Base-by-base conservation (phyloP, 2,113 vertebrate species). In the Felis chaus region DNA sequence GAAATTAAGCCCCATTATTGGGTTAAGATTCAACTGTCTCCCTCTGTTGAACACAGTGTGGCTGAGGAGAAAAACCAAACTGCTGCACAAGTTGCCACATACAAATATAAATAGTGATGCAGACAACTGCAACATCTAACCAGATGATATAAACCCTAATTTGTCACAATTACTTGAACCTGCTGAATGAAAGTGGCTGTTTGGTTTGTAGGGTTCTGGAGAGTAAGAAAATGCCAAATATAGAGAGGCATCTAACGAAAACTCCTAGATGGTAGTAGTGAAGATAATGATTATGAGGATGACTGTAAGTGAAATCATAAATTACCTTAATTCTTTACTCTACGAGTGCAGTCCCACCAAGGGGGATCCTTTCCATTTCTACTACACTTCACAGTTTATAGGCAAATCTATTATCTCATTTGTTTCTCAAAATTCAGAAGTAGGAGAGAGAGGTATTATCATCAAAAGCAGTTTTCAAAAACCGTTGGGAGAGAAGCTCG, bases 351-450 rank as follows among this genome's bases (percentile, higher is more conserved):
- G 45, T 41, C 66, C 68, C 48, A 19, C 1, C 29, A 4, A 83
- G 15, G n/a, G n/a, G 3, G n/a, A 36, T 71, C 48, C 39, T 23
- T 79, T 84, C 68, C 4, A 48, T 76, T 71, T 79, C 53, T 55
- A 63, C 73, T 57, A 36, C 1, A 87, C 33, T 61, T 96, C 63
- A 79, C 6, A 92, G 41, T 90, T 86, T 83, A 85, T 39, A 89
- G 45, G 31, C 36, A 89, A 82, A 48, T 91, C 65, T 82, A 15
- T 25, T 21, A 63, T 83, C 25, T 96, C 25, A 65, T 83, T n/a
- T 93, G 78, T 86, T 74, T 25, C 68, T 95, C 84, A 82, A 91
- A 96, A 93, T 61, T 95, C 74, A 92, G 89, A 92, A 89, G 41
- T 48, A 79, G 53, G 29, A 92, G 45, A 25, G 19, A 55, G 19